Evolutionary conservation across 2,797 vertebrate genomes (phyloP).

Genomic region (Hozukius guyotensis): DNA sequence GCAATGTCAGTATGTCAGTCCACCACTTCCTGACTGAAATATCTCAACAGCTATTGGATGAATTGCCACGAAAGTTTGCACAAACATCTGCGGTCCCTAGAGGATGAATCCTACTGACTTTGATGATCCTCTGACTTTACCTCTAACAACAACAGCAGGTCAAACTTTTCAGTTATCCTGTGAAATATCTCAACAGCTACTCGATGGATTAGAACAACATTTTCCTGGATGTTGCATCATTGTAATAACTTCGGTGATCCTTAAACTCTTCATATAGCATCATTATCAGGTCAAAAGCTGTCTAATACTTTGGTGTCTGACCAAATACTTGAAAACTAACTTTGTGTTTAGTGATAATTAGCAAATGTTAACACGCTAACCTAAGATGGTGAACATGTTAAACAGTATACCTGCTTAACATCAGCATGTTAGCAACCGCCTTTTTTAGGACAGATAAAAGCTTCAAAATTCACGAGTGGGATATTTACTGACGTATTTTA

Average conservation of each 20-base stretch:
- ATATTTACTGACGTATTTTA: too few relatives aligned
- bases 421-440: background rate
- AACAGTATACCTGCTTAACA: background rate
- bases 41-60: background rate
- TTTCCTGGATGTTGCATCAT: background rate
- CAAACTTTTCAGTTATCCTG: background rate
- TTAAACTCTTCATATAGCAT: background rate
- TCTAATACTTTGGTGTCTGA: background rate
- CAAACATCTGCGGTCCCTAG: background rate
- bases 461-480: too few relatives aligned
- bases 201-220: background rate
- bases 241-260: background rate
- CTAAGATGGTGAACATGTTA: background rate
- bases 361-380: background rate
- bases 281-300: background rate
- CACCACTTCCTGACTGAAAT: background rate
- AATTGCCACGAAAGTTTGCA: background rate
- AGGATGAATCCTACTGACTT: background rate
- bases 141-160: background rate
- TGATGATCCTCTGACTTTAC: background rate
- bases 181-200: background rate
- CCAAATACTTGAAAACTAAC: background rate
- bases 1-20: background rate
- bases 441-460: too few relatives aligned
- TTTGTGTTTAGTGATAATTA: background rate